Percentiles rank a stretch among this genome's conserved stretches.
These are phyloP conservation scores for Zaprionus lineosus DNA, from an alignment of 2,888 invertebrate species.

Conservation along the genomic window DNA sequence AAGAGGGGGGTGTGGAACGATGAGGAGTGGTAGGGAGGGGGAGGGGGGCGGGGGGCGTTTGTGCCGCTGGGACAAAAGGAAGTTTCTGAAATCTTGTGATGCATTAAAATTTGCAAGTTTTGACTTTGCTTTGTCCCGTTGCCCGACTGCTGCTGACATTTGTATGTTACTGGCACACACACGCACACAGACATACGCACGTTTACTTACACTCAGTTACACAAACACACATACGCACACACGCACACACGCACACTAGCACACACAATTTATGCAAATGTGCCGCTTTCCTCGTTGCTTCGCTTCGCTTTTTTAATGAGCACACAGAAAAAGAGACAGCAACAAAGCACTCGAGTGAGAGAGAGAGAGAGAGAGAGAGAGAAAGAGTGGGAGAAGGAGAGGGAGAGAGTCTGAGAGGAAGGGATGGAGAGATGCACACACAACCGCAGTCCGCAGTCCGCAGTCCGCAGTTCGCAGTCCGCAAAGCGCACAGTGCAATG, in stretches of 20 bases:
- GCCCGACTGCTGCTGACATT: conserved; percentile 61
- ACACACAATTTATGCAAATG: conserved; percentile 65
- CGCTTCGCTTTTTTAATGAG: conserved; percentile 73
- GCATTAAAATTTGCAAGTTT: conserved; percentile 76
- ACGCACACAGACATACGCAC: no score
- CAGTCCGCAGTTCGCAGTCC: conserved; percentile 32
- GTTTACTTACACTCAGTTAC: conserved; percentile 58
- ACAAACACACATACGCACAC: conserved; percentile 14
- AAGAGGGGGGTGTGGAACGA: no score
- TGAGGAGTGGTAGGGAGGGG: not conserved
- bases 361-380: not conserved
- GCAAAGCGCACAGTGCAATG: conserved; percentile 30
- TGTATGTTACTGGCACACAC: conserved; percentile 76
- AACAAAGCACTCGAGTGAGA: not conserved
- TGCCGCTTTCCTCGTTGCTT: conserved; percentile 71
- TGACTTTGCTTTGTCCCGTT: conserved; percentile 65
- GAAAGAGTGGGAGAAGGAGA: not conserved
- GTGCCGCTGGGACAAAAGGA: conserved; percentile 12
- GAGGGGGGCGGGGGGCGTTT: not conserved
- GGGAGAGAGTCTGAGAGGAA: not conserved
- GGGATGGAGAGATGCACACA: not conserved
- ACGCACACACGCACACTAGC: conserved; percentile 4
- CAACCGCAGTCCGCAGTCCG: conserved; percentile 29
- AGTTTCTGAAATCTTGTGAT: conserved; percentile 70
- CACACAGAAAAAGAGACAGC: conserved; percentile 34